Base-by-base conservation (phyloP, 1,140 invertebrate species). In the Gonioctena quinquepunctata region DNA sequence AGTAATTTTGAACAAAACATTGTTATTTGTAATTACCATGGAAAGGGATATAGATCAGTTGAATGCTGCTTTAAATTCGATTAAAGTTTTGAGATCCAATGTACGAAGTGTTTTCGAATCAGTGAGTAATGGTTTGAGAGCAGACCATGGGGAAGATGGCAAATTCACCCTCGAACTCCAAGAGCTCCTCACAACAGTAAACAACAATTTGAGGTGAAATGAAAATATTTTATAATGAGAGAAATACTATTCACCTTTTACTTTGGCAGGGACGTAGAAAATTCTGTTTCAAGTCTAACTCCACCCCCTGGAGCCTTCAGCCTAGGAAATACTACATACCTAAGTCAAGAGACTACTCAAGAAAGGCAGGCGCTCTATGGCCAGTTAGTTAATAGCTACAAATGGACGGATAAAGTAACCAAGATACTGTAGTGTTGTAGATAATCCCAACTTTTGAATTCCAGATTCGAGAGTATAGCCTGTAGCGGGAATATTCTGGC, bases 281-380 rank as follows among this genome's bases (percentile, higher is more conserved):
- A 90, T 81, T 86, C 91, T 5, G 89, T 93, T 2, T 89, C 87
- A 66, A 88, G 86, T 28, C 81, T 96, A 16, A 90, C 88, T 56
- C 87, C 91, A 69, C 90, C 93, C 2, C 88, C 89, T 16, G 90
- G 90, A 1, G 90, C 92, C 2, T 93, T 95, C 77, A 92, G 88
- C 75, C 85, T 96, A 28, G 93, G 92, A 0, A 96, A 95, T 76
- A 93, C 93, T 8, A 89, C 90, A 13, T 91, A 88, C 79, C 84
- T 96, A 8, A 93, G 89, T 71, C 94, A 96, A 84, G 95, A 97
- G 83, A 94, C 93, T 0, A 91, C 92, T 1, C 90, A 92, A 81
- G 94, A 96, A 74, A 86, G 93, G 25, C 92, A 95, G 80, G 90
- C 92, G n/a, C 81, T 96, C 3, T 96, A 96, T 81, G 88, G 91